phyloP scores from a whole-genome alignment of 2,888 invertebrate genomes.

The Agriotes lineatus region DNA sequence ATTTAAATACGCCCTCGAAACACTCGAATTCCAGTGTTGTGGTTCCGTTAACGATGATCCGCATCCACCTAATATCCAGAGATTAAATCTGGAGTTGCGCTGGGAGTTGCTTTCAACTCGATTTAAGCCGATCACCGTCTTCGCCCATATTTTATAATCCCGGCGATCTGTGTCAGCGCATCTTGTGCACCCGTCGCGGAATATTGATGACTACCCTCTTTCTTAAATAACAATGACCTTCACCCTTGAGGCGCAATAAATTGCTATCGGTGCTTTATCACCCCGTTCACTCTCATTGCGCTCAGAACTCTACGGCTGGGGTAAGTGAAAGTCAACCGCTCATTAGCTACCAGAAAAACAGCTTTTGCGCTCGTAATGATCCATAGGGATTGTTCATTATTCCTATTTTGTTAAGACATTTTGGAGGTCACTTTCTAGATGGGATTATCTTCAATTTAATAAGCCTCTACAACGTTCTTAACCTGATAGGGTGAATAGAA shows the following conservation, averaged over 20 bases:
- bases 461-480: too few species aligned
- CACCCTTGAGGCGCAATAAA: constrained; percentile 11
- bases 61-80: constrained; percentile 14
- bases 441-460: too few species aligned
- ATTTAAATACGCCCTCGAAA: neutral
- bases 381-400: too few species aligned
- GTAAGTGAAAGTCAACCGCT: constrained; percentile 8
- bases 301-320: neutral
- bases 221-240: constrained; percentile 13
- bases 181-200: constrained; percentile 11
- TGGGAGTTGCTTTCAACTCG: constrained; percentile 22
- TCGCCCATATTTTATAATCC: constrained; percentile 19
- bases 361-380: too few species aligned
- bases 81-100: constrained; percentile 18
- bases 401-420: too few species aligned
- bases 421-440: too few species aligned
- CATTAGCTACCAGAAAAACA: too few species aligned
- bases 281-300: constrained; percentile 7
- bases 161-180: constrained; percentile 13
- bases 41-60: constrained; percentile 12
- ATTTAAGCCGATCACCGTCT: constrained; percentile 21
- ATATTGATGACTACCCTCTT: constrained; percentile 14
- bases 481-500: too few species aligned
- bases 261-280: constrained; percentile 4
- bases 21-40: constrained; percentile 6